A percentile compares a stretch with the other conserved stretches of the same genome.
phyloP scores from a whole-genome alignment of 2,113 vertebrate species.

The Centropus bengalensis region DNA sequence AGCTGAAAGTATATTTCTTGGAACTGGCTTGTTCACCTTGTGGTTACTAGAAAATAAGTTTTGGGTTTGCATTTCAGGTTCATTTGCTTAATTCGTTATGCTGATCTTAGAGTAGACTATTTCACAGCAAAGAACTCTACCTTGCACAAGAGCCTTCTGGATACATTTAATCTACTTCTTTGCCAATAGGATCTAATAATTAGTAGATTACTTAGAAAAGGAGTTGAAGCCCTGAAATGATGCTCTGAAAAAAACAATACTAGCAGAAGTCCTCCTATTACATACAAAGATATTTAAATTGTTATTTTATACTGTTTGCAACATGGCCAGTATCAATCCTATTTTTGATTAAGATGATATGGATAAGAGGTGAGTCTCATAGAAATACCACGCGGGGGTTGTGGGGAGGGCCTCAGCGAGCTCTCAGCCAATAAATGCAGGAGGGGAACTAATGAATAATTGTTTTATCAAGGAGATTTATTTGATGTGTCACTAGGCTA shows the following conservation, averaged over 20 bases:
- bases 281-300: neutral
- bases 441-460: neutral
- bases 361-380: neutral
- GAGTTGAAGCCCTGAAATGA: neutral
- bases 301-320: neutral
- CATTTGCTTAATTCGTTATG: slow-evolving; percentile 33
- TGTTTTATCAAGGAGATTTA: neutral
- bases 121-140: slow-evolving; percentile 38
- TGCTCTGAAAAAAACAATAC: neutral
- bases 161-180: slow-evolving; percentile 20
- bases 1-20: neutral
- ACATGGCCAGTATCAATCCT: neutral
- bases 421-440: neutral
- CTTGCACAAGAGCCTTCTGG: slow-evolving; percentile 38
- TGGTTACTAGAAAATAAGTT: neutral
- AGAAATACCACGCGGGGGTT: neutral
- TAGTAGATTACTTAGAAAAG: neutral
- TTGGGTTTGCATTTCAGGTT: slow-evolving; percentile 11
- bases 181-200: slow-evolving; percentile 15
- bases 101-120: neutral
- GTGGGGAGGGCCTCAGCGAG: too few species aligned
- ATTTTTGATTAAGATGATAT: neutral
- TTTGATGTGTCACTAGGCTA: neutral
- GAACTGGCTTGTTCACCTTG: neutral
- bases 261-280: neutral